Evolutionary conservation across 2,888 invertebrate genomes (phyloP).

Genomic region (Lordiphosa andalusiaca): DNA sequence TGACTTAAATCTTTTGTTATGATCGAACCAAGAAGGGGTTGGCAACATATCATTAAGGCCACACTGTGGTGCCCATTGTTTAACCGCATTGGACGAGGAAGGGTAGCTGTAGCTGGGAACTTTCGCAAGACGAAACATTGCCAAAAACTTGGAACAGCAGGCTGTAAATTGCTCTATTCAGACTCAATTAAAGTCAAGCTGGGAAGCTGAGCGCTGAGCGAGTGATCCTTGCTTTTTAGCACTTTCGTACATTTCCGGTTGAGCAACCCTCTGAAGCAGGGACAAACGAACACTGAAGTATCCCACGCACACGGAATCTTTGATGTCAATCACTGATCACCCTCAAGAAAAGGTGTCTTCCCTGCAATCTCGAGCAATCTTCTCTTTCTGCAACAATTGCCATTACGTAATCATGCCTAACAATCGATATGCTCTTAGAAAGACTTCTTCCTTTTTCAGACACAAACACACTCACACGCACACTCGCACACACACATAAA

Average conservation of each 20-base stretch:
- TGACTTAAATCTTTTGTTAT: slow-evolving; percentile 45
- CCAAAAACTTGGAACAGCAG: slow-evolving; percentile 45
- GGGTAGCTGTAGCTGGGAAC: slow-evolving; percentile 46
- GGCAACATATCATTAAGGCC: slow-evolving; percentile 76
- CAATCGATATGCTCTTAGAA: slow-evolving; percentile 38
- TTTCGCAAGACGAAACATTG: slow-evolving; percentile 13
- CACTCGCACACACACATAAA: slow-evolving; percentile 29
- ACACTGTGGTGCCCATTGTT: slow-evolving; percentile 73
- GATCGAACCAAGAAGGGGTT: slow-evolving; percentile 45
- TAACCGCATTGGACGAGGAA: slow-evolving; percentile 48
- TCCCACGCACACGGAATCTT: slow-evolving; percentile 39
- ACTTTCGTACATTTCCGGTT: slow-evolving; percentile 47
- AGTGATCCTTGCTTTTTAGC: slow-evolving; percentile 60
- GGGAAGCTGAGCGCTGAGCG: slow-evolving; percentile 39
- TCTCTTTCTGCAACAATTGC: slow-evolving; percentile 48
- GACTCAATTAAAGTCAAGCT: slow-evolving; percentile 69
- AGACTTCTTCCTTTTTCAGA: slow-evolving; percentile 51
- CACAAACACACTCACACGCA: slow-evolving; percentile 35
- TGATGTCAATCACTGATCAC: slow-evolving; percentile 38
- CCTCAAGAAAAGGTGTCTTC: slow-evolving; percentile 9
- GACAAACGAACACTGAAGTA: slow-evolving; percentile 9
- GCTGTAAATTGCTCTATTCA: slow-evolving; percentile 69
- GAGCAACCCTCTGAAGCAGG: slow-evolving; percentile 1
- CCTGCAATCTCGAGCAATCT: background rate
- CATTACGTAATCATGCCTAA: slow-evolving; percentile 59